phyloP scores from a whole-genome alignment of 2,113 vertebrate genomes.

The Hydrolagus affinis region DNA sequence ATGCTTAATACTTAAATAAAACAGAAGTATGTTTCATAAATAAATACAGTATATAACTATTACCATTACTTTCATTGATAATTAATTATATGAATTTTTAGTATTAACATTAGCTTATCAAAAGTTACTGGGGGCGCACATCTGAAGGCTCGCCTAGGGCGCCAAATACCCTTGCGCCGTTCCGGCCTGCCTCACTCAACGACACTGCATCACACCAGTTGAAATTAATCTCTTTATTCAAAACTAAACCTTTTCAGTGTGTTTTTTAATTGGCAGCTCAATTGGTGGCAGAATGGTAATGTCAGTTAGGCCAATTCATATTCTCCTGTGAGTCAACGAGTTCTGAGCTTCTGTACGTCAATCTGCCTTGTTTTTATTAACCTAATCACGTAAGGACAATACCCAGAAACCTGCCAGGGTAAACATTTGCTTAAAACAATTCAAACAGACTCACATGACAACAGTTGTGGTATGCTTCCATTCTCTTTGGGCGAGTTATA shows the following conservation, averaged over 20 bases:
- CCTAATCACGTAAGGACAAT: conserved; percentile 3
- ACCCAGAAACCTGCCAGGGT: background rate
- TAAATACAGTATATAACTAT: too few species aligned
- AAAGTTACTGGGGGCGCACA: too few species aligned
- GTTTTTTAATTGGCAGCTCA: background rate
- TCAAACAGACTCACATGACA: background rate
- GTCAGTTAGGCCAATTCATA: background rate
- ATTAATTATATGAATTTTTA: too few species aligned
- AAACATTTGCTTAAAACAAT: background rate
- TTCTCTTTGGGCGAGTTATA: background rate
- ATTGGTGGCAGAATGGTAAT: background rate
- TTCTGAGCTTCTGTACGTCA: conserved; percentile 5
- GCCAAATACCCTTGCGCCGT: too few species aligned
- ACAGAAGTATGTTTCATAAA: too few species aligned
- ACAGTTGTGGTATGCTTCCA: background rate
- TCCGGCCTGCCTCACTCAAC: too few species aligned
- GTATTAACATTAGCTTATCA: too few species aligned
- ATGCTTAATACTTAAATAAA: too few species aligned
- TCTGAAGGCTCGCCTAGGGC: too few species aligned
- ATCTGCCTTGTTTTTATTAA: background rate
- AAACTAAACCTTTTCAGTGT: background rate
- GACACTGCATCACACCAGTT: too few species aligned
- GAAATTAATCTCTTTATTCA: too few species aligned
- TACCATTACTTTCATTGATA: too few species aligned
- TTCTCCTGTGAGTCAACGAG: conserved; percentile 10